A percentile compares a stretch with the other conserved stretches of the same genome.
These are phyloP conservation scores for Gastrophysa polygoni DNA, from an alignment of 2,888 invertebrate genomes.

Conservation along the genomic window DNA sequence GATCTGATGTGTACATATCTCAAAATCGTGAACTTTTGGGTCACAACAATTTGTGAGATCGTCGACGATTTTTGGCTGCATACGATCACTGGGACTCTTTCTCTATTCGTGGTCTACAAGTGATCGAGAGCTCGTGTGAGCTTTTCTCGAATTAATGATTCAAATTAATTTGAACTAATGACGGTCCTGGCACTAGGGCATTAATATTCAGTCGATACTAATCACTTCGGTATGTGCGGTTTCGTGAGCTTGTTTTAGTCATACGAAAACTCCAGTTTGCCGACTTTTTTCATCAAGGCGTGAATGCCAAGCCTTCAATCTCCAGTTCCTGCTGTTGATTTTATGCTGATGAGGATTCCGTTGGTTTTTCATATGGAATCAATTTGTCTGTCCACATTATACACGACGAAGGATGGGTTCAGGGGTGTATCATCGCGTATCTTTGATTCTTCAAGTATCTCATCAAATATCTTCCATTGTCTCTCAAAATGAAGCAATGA, in stretches of 20 bases:
- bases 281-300: conserved; percentile 8
- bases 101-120: background rate
- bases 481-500: too few relatives aligned
- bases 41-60: too few relatives aligned
- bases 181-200: conserved; percentile 47
- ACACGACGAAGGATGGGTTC: background rate
- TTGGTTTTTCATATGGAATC: background rate
- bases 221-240: conserved; percentile 44
- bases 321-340: conserved; percentile 7
- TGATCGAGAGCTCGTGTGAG: background rate
- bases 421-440: too few relatives aligned
- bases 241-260: background rate
- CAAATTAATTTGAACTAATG: conserved; percentile 15
- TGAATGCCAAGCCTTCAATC: conserved; percentile 15
- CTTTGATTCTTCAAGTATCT: too few relatives aligned
- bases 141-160: background rate
- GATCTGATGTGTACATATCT: too few relatives aligned
- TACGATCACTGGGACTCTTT: background rate
- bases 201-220: conserved; percentile 50
- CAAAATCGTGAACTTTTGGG: too few relatives aligned
- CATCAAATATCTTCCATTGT: too few relatives aligned
- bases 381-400: background rate
- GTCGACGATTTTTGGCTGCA: too few relatives aligned
- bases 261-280: background rate
- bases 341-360: too few relatives aligned